phyloP scores from a whole-genome alignment of 2,888 invertebrate species.

The Odontothrips loti region DNA sequence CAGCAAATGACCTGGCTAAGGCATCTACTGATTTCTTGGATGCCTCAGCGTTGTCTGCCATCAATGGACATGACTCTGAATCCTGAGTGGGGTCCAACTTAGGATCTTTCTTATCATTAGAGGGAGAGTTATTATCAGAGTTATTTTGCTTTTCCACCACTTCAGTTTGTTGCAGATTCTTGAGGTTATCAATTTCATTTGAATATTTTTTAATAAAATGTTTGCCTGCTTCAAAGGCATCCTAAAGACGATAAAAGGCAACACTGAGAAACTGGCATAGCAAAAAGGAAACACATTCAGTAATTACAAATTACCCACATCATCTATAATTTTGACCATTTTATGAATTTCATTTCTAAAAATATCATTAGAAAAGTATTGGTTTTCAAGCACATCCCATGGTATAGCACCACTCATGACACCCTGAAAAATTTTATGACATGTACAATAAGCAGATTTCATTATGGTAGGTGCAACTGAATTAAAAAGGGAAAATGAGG shows the following conservation, averaged over 20 bases:
- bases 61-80: not conserved
- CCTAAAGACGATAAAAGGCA: constrained; percentile 41
- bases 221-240: constrained; percentile 58
- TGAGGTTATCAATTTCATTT: constrained; percentile 46
- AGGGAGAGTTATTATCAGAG: not conserved
- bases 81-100: not conserved
- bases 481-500: constrained; percentile 28
- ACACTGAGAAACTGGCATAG: not conserved
- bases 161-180: not conserved
- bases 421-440: constrained; percentile 57
- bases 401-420: constrained; percentile 93
- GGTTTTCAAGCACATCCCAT: constrained; percentile 85
- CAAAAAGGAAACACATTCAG: not conserved
- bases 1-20: not conserved
- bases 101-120: not conserved
- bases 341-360: constrained; percentile 81
- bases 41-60: not conserved
- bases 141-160: not conserved
- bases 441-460: constrained; percentile 30
- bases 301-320: constrained; percentile 44
- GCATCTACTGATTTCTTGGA: not conserved
- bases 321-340: constrained; percentile 76
- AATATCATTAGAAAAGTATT: constrained; percentile 74
- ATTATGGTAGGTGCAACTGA: constrained; percentile 29
- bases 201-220: constrained; percentile 66